phyloP scores from a whole-genome alignment of 2,888 invertebrate species.

The Drosophila anomelani region DNA sequence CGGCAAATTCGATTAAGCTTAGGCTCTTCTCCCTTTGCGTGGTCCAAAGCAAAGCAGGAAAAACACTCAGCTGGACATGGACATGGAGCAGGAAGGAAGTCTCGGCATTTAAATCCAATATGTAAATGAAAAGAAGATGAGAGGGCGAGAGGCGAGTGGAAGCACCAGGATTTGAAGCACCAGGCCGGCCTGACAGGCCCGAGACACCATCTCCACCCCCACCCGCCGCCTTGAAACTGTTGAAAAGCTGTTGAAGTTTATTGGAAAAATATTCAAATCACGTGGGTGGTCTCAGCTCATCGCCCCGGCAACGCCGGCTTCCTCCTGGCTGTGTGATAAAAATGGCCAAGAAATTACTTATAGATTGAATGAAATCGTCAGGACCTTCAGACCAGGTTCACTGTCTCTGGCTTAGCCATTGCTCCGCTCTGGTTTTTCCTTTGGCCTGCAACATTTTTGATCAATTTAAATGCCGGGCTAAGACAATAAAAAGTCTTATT shows the following conservation, averaged over 20 bases:
- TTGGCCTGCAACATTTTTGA: conserved; percentile 62
- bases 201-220: conserved; percentile 1
- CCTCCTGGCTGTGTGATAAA: conserved; percentile 64
- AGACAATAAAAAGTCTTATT: conserved; percentile 72
- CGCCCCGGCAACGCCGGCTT: conserved; percentile 46
- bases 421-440: conserved; percentile 18
- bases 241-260: conserved; percentile 81
- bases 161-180: conserved; percentile 12
- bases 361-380: conserved; percentile 78
- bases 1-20: conserved; percentile 81
- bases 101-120: conserved; percentile 79
- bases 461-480: conserved; percentile 76
- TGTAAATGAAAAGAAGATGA: conserved; percentile 61
- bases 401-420: conserved; percentile 12
- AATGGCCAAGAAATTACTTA: conserved; percentile 77
- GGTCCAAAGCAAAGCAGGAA: conserved; percentile 48
- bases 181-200: conserved; percentile 7
- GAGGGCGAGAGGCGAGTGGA: conserved; percentile 1
- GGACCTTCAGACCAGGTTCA: conserved; percentile 12
- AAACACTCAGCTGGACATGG: conserved; percentile 74
- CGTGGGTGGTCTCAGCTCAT: conserved; percentile 76
- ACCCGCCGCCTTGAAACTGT: conserved; percentile 47
- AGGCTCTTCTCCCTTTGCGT: conserved; percentile 43
- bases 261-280: conserved; percentile 82
- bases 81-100: conserved; percentile 48